Percentiles rank a stretch among this genome's conserved stretches.
Evolutionary conservation across 2,113 vertebrate genomes (phyloP).

Genomic region (Oostethus manadensis): DNA sequence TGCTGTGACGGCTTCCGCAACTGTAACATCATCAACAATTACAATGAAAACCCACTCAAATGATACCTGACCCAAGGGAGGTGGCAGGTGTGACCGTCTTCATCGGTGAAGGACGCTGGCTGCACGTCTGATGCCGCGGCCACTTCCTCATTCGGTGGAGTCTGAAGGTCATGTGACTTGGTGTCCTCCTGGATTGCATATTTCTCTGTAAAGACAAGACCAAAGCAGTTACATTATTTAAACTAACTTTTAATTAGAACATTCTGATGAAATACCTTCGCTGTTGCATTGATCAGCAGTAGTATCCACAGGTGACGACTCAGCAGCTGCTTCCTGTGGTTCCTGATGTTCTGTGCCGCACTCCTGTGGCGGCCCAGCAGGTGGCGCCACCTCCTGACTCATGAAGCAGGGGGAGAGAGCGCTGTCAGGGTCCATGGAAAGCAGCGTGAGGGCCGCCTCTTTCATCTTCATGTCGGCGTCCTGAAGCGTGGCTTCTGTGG

Average conservation of each 20-base stretch:
- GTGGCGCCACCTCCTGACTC: slow-evolving; percentile 11
- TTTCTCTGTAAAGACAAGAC: slow-evolving; percentile 19
- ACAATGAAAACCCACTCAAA: background rate
- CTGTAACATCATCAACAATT: background rate
- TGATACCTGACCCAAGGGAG: background rate
- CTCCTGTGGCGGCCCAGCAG: background rate
- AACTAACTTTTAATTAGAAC: too few relatives aligned
- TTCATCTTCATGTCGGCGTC: slow-evolving; percentile 75
- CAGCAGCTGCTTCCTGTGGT: background rate
- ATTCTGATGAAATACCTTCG: slow-evolving; percentile 31
- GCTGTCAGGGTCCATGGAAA: slow-evolving; percentile 76
- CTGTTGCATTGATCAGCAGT: slow-evolving; percentile 3
- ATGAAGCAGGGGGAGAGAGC: slow-evolving; percentile 37
- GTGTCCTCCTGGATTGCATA: background rate
- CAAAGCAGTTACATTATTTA: background rate
- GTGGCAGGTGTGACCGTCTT: slow-evolving; percentile 23
- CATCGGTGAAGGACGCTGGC: background rate
- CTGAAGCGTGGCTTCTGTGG: slow-evolving; percentile 36
- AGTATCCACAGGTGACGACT: slow-evolving; percentile 4
- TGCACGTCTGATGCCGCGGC: slow-evolving; percentile 7
- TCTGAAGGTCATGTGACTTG: background rate
- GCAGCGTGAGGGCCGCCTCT: slow-evolving; percentile 74
- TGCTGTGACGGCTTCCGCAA: background rate
- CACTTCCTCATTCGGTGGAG: slow-evolving; percentile 20
- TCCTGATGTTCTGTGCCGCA: background rate